Evolutionary conservation across 92 coral and sea anemone species (phyloP), one percentile per base, ranked within the genome.

Genomic region (Palythoa caribaeorum): DNA sequence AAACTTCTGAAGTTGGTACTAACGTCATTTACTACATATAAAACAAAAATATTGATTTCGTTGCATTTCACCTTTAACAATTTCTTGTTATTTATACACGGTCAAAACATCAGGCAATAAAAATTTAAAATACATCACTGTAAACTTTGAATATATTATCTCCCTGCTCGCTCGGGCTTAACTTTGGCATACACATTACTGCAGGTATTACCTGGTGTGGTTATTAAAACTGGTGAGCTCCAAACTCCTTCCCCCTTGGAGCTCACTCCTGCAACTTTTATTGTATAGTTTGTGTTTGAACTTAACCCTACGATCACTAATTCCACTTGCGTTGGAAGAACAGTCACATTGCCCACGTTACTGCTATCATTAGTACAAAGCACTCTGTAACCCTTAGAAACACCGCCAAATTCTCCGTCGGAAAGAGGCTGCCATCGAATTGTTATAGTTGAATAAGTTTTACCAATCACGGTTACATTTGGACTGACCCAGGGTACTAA

Each of bases 231-330:
- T 48, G 76, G 63, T 44, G 10, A 40, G 74, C 86, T 81, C 38
- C 86, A 71, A 13, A 81, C 9, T 81, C 86, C 86, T 81, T 65
- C 86, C 62, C 86, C 86, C 39, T 81, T 66, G 15, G 86, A 65
- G 13, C 76, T 81, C n/a, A 81, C 66, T 16, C 75, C 86, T 39
- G 86, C 86, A 20, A 81, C 75, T 21, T 65, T 71, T 11, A 81
- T 62, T 47, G 86, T 59, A 59, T 81, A 81, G 50, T 81, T 81
- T 60, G 86, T 81, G 76, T 65, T 44, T 36, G 59, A 35, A 38
- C 47, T 20, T 39, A 81, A 60, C 12, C 63, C 76, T 44, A 44
- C n/a, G 11, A 81, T 21, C 60, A 66, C 57, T 2, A 81, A 6
- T 51, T 81, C 76, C 76, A 44, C 62, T 51, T 65, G 86, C 40